Percentiles rank a stretch among this genome's conserved stretches.
phyloP scores from a whole-genome alignment of 2,888 invertebrate genomes.

The Thecocarcelia acutangulata region DNA sequence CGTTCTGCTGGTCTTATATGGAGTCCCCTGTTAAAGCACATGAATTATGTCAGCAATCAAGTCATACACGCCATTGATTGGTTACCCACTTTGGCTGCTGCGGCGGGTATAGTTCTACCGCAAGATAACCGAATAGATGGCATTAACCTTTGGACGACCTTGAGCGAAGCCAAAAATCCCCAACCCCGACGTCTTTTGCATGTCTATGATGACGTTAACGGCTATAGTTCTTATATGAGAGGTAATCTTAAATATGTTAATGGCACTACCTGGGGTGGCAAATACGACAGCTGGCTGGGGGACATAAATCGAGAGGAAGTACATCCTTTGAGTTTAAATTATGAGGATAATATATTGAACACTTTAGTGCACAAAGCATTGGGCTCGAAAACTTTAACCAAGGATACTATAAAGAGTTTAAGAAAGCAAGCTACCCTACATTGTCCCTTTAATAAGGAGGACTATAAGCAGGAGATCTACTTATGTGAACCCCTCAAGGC shows the following conservation, averaged over 20 bases:
- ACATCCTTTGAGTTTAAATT: constrained; percentile 74
- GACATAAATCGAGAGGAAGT: constrained; percentile 71
- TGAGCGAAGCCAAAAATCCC: constrained; percentile 81
- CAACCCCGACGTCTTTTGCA: constrained; percentile 81
- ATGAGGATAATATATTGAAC: constrained; percentile 73
- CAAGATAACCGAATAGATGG: constrained; percentile 83
- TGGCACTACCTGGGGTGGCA: constrained; percentile 74
- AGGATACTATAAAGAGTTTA: constrained; percentile 72
- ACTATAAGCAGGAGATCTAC: constrained; percentile 68
- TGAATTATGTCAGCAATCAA: constrained; percentile 84
- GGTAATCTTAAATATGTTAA: constrained; percentile 78
- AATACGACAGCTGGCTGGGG: constrained; percentile 78
- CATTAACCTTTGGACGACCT: constrained; percentile 86
- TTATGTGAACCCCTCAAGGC: constrained; percentile 76
- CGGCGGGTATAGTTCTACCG: constrained; percentile 75
- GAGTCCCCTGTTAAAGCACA: constrained; percentile 84
- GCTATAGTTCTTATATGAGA: constrained; percentile 77
- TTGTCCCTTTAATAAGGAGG: constrained; percentile 72
- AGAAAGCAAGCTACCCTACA: constrained; percentile 73
- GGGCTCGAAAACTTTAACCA: constrained; percentile 60
- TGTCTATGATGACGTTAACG: constrained; percentile 86
- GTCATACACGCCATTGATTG: constrained; percentile 92
- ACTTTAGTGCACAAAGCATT: constrained; percentile 74
- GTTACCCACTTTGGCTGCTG: constrained; percentile 87
- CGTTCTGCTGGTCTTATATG: constrained; percentile 89